phyloP scores from a whole-genome alignment of 2,888 invertebrate species.

The Tetropium fuscum region DNA sequence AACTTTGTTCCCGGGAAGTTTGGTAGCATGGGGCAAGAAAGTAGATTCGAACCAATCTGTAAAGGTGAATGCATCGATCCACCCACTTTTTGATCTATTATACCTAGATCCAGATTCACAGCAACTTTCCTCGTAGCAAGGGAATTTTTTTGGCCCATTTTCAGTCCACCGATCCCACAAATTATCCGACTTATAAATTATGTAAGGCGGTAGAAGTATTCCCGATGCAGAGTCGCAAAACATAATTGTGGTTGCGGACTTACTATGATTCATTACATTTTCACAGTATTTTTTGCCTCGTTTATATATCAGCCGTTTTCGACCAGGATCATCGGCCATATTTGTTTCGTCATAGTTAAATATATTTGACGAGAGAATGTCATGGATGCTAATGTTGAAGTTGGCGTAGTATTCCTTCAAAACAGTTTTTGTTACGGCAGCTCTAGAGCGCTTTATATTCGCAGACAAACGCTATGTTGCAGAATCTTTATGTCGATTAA shows the following conservation, averaged over 20 bases:
- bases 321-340: slow-evolving; percentile 56
- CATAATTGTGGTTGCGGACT: neutral
- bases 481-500: slow-evolving; percentile 29
- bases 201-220: neutral
- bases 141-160: neutral
- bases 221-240: neutral
- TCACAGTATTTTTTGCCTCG: neutral
- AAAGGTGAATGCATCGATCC: too few relatives aligned
- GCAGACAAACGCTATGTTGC: slow-evolving; percentile 31
- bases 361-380: slow-evolving; percentile 30
- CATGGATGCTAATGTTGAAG: slow-evolving; percentile 1
- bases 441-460: slow-evolving; percentile 36
- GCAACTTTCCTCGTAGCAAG: too few relatives aligned
- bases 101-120: too few relatives aligned
- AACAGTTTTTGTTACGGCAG: slow-evolving; percentile 25
- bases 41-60: too few relatives aligned
- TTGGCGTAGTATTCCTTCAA: slow-evolving; percentile 25
- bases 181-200: neutral
- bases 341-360: slow-evolving; percentile 50
- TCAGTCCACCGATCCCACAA: neutral
- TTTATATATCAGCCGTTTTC: slow-evolving; percentile 29
- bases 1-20: too few relatives aligned
- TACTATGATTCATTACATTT: neutral
- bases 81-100: too few relatives aligned
- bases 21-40: too few relatives aligned